Percentiles rank a stretch among this genome's conserved stretches.
Conservation (phyloP, 2,797 vertebrate genomes). For the Peromyscus aztecus region DNA sequence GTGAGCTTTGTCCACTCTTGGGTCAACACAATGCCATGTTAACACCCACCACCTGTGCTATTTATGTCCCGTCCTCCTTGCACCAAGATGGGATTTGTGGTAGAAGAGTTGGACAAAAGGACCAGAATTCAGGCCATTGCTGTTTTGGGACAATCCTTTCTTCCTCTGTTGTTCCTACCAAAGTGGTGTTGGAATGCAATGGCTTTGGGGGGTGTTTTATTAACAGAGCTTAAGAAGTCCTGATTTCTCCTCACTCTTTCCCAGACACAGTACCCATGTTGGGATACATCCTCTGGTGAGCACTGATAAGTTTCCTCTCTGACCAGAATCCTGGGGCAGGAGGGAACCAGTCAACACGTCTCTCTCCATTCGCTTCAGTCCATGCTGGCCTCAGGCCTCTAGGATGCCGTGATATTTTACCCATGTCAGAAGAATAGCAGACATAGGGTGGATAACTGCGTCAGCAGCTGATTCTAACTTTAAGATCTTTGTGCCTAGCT, state of each 20-base stretch:
- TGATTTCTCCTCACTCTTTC: conserved; percentile 34
- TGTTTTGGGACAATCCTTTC: conserved; percentile 17
- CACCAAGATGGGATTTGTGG: not conserved
- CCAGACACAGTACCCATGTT: not conserved
- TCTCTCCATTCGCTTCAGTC: not conserved
- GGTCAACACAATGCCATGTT: not conserved
- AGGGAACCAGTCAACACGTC: not conserved
- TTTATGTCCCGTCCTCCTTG: not conserved
- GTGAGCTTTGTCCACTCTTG: conserved; percentile 19
- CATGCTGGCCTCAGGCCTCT: not conserved
- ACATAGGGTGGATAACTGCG: not conserved
- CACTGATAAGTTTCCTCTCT: not conserved
- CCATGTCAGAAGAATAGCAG: not conserved
- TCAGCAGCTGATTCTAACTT: conserved; percentile 12
- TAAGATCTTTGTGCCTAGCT: not conserved
- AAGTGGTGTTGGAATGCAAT: not conserved
- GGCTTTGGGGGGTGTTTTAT: not conserved
- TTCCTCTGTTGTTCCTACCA: conserved; percentile 45
- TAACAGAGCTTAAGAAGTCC: conserved; percentile 32
- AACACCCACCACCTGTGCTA: not conserved
- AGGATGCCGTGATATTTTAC: not conserved
- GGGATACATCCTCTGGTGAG: not conserved
- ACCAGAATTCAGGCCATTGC: not conserved
- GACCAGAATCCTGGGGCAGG: not conserved
- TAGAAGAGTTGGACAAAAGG: rapidly evolving